Conservation (phyloP, 2,888 invertebrate genomes). For the Synergus umbraculus region DNA sequence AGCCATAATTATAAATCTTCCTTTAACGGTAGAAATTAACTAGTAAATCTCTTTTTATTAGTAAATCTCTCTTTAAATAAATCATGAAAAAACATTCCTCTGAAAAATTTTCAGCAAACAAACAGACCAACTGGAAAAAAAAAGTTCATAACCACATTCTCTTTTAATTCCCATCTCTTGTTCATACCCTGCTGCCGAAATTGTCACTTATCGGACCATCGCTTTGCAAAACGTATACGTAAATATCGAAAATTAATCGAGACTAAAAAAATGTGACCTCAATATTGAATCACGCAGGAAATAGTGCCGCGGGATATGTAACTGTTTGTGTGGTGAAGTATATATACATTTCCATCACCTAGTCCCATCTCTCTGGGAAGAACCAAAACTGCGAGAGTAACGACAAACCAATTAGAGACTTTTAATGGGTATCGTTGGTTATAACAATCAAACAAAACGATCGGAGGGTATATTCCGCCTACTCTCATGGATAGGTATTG, state of each 20-base stretch:
- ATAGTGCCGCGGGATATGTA: conserved; percentile 17
- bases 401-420: conserved; percentile 68
- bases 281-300: conserved; percentile 28
- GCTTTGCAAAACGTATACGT: neutral
- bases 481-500: conserved; percentile 23
- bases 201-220: conserved; percentile 17
- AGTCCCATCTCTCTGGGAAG: conserved; percentile 3
- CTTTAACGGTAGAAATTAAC: too few species aligned
- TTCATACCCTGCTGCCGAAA: neutral
- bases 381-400: conserved; percentile 53
- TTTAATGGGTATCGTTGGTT: conserved; percentile 60
- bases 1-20: too few species aligned
- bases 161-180: neutral
- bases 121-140: neutral
- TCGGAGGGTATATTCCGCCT: conserved; percentile 54
- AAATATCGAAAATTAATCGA: conserved; percentile 34
- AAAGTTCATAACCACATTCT: neutral
- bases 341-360: conserved; percentile 20
- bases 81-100: neutral
- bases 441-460: conserved; percentile 67
- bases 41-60: too few species aligned
- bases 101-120: neutral
- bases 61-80: too few species aligned
- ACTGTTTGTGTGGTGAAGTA: neutral
- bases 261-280: conserved; percentile 30